Evolutionary conservation across 2,113 vertebrate species (phyloP), one percentile per base, ranked within the genome.

Genomic region (Brachionichthys hirsutus): DNA sequence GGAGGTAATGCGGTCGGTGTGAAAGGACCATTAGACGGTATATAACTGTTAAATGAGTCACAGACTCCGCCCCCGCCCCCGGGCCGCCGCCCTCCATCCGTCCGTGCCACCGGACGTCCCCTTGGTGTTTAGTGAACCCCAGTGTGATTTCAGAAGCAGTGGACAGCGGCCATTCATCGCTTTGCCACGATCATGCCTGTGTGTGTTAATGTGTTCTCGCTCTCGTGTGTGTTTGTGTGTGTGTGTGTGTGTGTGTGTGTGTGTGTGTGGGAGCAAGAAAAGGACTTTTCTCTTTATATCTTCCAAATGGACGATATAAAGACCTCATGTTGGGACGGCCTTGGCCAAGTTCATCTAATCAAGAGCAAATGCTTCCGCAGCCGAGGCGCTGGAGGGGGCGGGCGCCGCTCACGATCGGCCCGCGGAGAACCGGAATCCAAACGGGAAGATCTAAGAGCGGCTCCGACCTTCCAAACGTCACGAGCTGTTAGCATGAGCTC

Each of bases 121-220:
- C 89, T 87, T 88, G 51, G 80, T 74, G 87, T 87, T 88, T 86
- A 80, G 70, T 89, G 85, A 89, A 87, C 81, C 83, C 11, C 78
- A 69, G 81, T 78, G 80, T 82, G 88, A 87, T 87, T 88, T 86
- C 82, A 84, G 78, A 87, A 72, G 16, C 67, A 54, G 77, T 34
- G 60, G 81, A 85, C 82, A 85, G 80, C 75, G 8, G 65, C 80
- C 89, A 87, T 90, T 89, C 89, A 89, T 91, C 88, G 89, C 86
- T 18, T 22, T 0, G 9, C 78, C 51, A 40, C 79, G 66, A 70
- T 58, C 38, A 67, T 61, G 65, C 51, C 35, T 13, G 62, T 40
- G 59, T 73, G 53, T 45, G 62, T 62, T 43, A 3, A 10, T 38
- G 45, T 67, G 51, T 30, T 8, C 24, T 8, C 54, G 20, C 66